Evolutionary conservation across 1,140 invertebrate species (phyloP), one percentile per base, ranked within the genome.

Genomic region (Platyscapa corneri): DNA sequence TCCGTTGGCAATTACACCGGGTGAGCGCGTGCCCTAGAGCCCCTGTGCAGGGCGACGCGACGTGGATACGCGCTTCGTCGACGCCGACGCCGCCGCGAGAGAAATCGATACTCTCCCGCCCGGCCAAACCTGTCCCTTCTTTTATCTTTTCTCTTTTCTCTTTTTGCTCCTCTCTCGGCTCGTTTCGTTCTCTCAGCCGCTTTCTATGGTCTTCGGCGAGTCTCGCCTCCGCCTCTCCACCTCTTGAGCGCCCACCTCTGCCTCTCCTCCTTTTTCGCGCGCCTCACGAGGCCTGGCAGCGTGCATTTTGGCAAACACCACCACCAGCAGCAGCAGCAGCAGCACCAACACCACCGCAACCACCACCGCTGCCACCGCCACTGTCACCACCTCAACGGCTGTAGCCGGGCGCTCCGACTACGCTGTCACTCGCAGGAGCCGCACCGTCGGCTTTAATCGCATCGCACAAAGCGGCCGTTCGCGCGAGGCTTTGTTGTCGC

Each of bases 1-100:
- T 92, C 91, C 88, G 81, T 37, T 34, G 82, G 77, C 82, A 83
- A 83, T 86, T 86, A 86, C 82, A 86, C 46, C 60, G 56, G 39
- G 20, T 42, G 80, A 27, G 65, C 83, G 77, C 83, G 83, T 80
- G 77, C 83, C 75, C 83, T 84, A 81, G 77, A 77, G 84, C 79
- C 46, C 46, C 72, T 67, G 70, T 53, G 46, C 23, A 46, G 12
- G 37, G 18, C 20, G 64, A 80, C 34, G 37, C 20, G 64, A 67
- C 34, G 70, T n/a, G 37, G 78, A 81, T 64, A 76, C 34, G 30
- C 10, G 32, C 46, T 27, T 42, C 32, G 72, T 23, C 56, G 20
- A 39, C 12, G 16, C 53, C 30, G 32, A 7, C 65, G 16, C 49
- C 30, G 49, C 37, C 65, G 37, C 32, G 27, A 60, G 42, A 74